phyloP scores from a whole-genome alignment of 2,888 invertebrate genomes.

The Drepana falcataria region DNA sequence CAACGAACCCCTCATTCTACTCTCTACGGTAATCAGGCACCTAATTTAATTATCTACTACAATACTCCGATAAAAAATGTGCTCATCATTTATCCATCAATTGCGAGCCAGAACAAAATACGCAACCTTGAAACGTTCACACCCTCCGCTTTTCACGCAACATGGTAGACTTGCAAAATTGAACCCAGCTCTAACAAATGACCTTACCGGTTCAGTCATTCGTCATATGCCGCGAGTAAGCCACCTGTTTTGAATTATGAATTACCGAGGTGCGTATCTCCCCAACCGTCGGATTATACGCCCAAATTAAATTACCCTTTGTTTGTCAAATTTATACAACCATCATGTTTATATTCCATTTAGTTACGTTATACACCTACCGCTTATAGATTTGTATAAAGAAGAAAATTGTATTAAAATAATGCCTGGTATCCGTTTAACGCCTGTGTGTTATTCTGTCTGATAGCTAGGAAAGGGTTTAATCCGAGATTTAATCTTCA shows the following conservation, averaged over 20 bases:
- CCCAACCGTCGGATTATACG: constrained; percentile 18
- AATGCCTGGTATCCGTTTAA: not conserved
- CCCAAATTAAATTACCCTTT: constrained; percentile 31
- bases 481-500: not conserved
- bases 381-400: not conserved
- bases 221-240: constrained; percentile 12
- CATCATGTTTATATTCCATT: constrained; percentile 11
- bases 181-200: constrained; percentile 20
- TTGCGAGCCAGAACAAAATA: constrained; percentile 1
- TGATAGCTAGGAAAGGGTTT: not conserved
- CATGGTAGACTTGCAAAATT: constrained; percentile 15
- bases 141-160: constrained; percentile 5
- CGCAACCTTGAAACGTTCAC: constrained; percentile 2
- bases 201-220: constrained; percentile 17
- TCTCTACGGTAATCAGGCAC: too few species aligned
- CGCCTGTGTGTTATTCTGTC: not conserved
- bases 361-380: not conserved
- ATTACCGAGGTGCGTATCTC: constrained; percentile 24
- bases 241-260: constrained; percentile 46
- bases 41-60: too few species aligned
- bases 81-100: not conserved
- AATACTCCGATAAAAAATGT: not conserved
- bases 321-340: constrained; percentile 27
- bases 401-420: not conserved
- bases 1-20: too few species aligned